Evolutionary conservation across 2,113 vertebrate species (phyloP).

Genomic region (Xiphophorus couchianus): DNA sequence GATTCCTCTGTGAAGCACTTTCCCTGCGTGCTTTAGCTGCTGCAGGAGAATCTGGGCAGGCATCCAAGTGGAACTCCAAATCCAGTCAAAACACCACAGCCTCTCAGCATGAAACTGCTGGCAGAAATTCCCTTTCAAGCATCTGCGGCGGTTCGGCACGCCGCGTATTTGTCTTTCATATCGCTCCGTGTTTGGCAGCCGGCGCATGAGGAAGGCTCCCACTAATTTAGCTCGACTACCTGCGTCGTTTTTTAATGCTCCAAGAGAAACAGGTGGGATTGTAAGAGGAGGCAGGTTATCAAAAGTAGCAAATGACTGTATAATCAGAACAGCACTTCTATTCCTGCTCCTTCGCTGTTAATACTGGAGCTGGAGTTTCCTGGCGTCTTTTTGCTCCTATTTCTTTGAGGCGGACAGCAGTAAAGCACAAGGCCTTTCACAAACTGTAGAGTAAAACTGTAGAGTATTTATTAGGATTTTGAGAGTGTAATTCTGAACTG

Average conservation of each 20-base stretch:
- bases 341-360: neutral
- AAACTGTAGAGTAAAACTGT: neutral
- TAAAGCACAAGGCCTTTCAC: neutral
- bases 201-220: constrained; percentile 17
- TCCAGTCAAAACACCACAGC: constrained; percentile 49
- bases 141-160: constrained; percentile 39
- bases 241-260: constrained; percentile 31
- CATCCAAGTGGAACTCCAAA: constrained; percentile 48
- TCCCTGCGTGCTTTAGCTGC: constrained; percentile 35
- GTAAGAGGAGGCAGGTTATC: neutral
- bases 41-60: constrained; percentile 17
- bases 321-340: constrained; percentile 10
- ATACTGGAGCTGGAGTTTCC: neutral
- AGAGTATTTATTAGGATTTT: neutral
- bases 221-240: constrained; percentile 21
- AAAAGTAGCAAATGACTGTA: constrained; percentile 1
- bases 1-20: constrained; percentile 40
- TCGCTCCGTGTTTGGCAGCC: constrained; percentile 23
- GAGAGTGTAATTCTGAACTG: neutral
- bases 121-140: constrained; percentile 34
- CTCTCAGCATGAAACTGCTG: constrained; percentile 41
- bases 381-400: neutral
- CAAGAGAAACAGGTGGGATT: neutral
- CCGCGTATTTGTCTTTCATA: constrained; percentile 50
- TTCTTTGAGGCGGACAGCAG: neutral